Evolutionary conservation across 1,140 invertebrate species (phyloP).

Genomic region (Meloidogyne floridensis): DNA sequence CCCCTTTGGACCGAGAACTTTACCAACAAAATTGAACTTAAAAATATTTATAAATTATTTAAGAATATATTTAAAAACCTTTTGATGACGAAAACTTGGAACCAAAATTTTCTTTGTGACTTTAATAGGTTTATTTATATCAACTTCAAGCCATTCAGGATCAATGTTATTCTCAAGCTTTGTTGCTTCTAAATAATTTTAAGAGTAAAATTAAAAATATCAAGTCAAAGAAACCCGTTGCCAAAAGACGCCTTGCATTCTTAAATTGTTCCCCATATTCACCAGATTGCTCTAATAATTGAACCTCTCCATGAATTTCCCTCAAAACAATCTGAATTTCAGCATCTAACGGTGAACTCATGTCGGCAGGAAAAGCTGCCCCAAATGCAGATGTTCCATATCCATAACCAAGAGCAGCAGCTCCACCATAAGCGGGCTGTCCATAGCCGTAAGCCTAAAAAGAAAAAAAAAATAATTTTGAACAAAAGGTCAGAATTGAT

Average conservation of each 20-base stretch:
- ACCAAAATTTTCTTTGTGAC: slow-evolving; percentile 52
- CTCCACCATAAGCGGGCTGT: background rate
- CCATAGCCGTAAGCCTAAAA: slow-evolving; percentile 5
- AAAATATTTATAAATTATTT: slow-evolving; percentile 59
- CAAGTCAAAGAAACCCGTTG: slow-evolving; percentile 33
- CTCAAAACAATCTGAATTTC: slow-evolving; percentile 47
- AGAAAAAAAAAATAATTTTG: too few species aligned
- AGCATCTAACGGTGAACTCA: slow-evolving; percentile 43
- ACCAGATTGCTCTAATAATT: slow-evolving; percentile 37
- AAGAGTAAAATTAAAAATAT: background rate
- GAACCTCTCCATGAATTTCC: slow-evolving; percentile 48
- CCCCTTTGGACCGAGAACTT: slow-evolving; percentile 87
- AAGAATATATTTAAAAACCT: slow-evolving; percentile 27
- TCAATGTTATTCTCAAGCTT: slow-evolving; percentile 56
- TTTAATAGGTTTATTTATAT: slow-evolving; percentile 56
- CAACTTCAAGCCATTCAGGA: slow-evolving; percentile 56
- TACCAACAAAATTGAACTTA: slow-evolving; percentile 92
- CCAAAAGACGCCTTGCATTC: slow-evolving; percentile 45
- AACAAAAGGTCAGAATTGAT: too few species aligned
- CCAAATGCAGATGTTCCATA: slow-evolving; percentile 6
- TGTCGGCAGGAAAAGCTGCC: slow-evolving; percentile 13
- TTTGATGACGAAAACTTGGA: slow-evolving; percentile 52
- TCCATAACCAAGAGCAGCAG: background rate
- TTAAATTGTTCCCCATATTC: slow-evolving; percentile 55
- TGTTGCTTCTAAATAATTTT: slow-evolving; percentile 41